These are phyloP conservation scores for Acheta domesticus DNA, from an alignment of 2,888 invertebrate genomes.

Conservation along the genomic window DNA sequence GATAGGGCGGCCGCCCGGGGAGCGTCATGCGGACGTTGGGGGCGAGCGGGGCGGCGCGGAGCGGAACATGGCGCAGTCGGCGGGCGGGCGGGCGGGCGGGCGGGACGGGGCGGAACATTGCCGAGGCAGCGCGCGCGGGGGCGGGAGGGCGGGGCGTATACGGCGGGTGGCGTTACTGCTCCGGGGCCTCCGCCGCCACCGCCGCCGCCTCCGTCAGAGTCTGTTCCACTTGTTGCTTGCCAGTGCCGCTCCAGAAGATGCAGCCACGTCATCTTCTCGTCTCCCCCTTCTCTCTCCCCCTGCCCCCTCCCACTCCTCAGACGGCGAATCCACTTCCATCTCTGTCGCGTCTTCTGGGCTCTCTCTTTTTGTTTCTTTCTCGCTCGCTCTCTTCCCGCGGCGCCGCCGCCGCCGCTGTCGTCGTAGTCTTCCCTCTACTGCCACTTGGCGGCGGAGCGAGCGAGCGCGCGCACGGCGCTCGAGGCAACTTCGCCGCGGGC, in stretches of 20 bases:
- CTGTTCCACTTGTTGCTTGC: not conserved
- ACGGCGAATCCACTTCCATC: constrained; percentile 23
- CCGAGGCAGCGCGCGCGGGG: too few relatives aligned
- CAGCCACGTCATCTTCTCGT: constrained; percentile 26
- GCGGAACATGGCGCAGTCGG: not conserved
- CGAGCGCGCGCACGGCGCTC: too few relatives aligned
- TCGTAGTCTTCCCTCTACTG: too few relatives aligned
- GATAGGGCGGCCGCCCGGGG: constrained; percentile 22
- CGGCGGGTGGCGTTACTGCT: too few relatives aligned
- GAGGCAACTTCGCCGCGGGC: constrained; percentile 28
- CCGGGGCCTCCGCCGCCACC: too few relatives aligned
- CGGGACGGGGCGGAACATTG: too few relatives aligned
- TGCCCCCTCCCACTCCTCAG: constrained; percentile 28
- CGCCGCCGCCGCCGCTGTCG: too few relatives aligned
- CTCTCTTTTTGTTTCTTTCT: constrained; percentile 12
- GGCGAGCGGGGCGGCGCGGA: not conserved
- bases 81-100: too few relatives aligned
- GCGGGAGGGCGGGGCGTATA: too few relatives aligned
- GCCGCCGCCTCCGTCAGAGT: not conserved
- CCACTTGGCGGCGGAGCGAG: too few relatives aligned
- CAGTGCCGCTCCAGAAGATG: not conserved
- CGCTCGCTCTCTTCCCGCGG: too few relatives aligned
- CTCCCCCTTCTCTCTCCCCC: constrained; percentile 26
- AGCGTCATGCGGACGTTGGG: constrained; percentile 1
- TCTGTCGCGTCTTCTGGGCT: constrained; percentile 29